These are phyloP conservation scores for Minunthozetes semirufus DNA, from an alignment of 2,888 invertebrate genomes.

Conservation along the genomic window DNA sequence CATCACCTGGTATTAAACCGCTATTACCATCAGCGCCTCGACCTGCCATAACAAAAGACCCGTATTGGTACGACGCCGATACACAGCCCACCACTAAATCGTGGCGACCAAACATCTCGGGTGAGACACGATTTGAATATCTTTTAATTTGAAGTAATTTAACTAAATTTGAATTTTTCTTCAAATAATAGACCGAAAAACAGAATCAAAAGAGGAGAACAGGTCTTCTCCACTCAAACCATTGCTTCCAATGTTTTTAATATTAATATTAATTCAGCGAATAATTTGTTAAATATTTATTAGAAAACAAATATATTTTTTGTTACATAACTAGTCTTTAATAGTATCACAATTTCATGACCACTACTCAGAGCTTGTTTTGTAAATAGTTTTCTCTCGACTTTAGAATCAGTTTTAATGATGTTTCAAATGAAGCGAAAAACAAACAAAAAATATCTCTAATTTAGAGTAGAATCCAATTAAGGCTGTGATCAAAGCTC, in stretches of 20 bases:
- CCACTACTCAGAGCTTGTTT: constrained; percentile 7
- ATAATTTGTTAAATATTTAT: not conserved
- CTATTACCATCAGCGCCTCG: not conserved
- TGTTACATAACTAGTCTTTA: constrained; percentile 6
- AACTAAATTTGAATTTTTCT: not conserved
- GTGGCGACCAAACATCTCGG: constrained; percentile 44
- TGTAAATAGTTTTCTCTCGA: not conserved
- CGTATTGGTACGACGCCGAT: constrained; percentile 42
- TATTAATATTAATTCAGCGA: not conserved
- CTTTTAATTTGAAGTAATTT: too few species aligned
- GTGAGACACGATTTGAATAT: too few species aligned
- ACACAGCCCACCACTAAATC: constrained; percentile 43
- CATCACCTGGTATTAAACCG: not conserved
- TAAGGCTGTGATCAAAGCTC: constrained; percentile 24
- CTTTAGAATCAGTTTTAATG: not conserved
- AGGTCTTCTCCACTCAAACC: not conserved
- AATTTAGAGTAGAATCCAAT: constrained; percentile 6
- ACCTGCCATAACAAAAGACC: constrained; percentile 38
- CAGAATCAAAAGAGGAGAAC: not conserved
- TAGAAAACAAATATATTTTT: not conserved
- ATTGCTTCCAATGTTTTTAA: not conserved
- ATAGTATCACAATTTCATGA: constrained; percentile 9
- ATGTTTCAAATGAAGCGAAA: not conserved
- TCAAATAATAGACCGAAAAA: not conserved
- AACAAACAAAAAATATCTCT: not conserved